phyloP scores from a whole-genome alignment of 2,797 vertebrate genomes.

The Orestias chungarensis region DNA sequence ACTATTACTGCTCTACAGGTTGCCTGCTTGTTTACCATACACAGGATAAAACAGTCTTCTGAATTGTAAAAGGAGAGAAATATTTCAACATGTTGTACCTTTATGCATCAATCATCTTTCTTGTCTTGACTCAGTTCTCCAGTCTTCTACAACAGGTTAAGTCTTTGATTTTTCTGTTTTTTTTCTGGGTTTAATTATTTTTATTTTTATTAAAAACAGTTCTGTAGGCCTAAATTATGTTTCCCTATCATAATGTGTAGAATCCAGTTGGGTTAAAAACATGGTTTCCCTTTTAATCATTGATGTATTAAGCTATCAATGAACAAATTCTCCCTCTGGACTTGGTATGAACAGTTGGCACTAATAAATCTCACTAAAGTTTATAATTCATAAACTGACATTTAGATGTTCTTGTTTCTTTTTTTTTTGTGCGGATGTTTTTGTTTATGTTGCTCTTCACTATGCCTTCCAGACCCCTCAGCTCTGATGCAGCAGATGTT shows the following conservation, averaged over 20 bases:
- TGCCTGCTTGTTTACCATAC: background rate
- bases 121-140: background rate
- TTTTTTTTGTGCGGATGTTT: background rate
- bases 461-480: too few relatives aligned
- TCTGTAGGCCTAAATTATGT: background rate
- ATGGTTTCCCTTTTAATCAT: background rate
- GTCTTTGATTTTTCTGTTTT: conserved; percentile 8
- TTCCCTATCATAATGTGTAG: background rate
- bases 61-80: background rate
- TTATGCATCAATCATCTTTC: conserved; percentile 8
- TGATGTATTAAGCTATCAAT: background rate
- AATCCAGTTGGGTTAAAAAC: background rate
- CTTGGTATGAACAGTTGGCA: too few relatives aligned
- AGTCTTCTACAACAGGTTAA: conserved; percentile 8
- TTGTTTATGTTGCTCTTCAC: too few relatives aligned
- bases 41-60: background rate
- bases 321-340: too few relatives aligned
- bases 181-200: background rate
- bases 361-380: too few relatives aligned
- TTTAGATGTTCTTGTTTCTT: background rate
- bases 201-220: background rate
- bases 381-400: too few relatives aligned
- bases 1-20: background rate
- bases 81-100: background rate
- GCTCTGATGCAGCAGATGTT: too few relatives aligned